Percentiles rank a stretch among this genome's conserved stretches.
Conservation (phyloP, 1,140 invertebrate species). For the Marisa cornuarietis region DNA sequence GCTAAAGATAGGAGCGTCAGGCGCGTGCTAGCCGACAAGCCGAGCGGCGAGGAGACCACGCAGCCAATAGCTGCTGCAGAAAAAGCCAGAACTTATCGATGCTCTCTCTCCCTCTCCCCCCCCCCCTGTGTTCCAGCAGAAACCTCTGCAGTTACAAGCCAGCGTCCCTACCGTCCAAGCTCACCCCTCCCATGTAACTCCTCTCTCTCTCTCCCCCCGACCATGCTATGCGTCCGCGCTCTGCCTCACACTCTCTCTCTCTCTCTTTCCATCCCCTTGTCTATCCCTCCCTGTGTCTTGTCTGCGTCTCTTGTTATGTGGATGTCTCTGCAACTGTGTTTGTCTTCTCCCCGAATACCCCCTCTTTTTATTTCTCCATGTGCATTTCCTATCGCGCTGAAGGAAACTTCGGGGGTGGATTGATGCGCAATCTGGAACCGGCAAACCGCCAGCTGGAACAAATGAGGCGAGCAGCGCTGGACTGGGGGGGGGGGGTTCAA, state of each 20-base stretch:
- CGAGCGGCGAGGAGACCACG: neutral
- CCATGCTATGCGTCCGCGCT: too few species aligned
- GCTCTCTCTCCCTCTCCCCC: neutral
- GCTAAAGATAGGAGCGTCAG: slow-evolving; percentile 34
- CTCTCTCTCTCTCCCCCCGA: too few species aligned
- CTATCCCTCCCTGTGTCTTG: neutral
- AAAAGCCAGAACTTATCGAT: slow-evolving; percentile 14
- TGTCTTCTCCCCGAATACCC: neutral
- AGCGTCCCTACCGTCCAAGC: neutral
- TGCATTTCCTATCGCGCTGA: neutral
- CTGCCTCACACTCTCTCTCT: neutral
- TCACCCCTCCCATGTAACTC: too few species aligned
- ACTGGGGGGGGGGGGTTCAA: too few species aligned
- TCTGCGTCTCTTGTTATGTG: neutral
- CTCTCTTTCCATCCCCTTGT: too few species aligned
- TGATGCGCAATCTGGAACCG: too few species aligned
- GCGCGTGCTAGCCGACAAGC: slow-evolving; percentile 25
- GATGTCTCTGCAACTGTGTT: too few species aligned
- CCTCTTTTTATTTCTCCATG: neutral
- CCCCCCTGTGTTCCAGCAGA: neutral
- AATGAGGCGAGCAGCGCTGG: too few species aligned
- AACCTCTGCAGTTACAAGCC: neutral
- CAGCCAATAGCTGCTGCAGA: slow-evolving; percentile 18
- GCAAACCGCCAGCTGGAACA: too few species aligned
- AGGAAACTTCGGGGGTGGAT: too few species aligned